Evolutionary conservation across 1,140 invertebrate genomes (phyloP).

Genomic region (Dufourea novaeangliae): DNA sequence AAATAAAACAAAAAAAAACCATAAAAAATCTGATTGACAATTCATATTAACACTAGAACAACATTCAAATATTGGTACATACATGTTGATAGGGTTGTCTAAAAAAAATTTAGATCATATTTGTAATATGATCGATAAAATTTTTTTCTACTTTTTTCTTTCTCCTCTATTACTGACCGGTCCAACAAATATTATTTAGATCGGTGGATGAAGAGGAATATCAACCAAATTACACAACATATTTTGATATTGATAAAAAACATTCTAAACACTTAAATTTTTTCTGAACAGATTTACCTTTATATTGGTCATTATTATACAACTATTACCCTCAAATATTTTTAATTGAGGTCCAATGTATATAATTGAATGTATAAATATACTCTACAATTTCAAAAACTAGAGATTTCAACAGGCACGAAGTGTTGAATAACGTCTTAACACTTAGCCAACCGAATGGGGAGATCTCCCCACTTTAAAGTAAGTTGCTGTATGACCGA

Average conservation of each 20-base stretch:
- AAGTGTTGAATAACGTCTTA: no score
- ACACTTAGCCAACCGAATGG: no score
- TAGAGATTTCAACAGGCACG: no score
- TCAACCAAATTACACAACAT: slow-evolving; percentile 4
- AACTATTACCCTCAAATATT: background rate
- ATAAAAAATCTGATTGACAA: no score
- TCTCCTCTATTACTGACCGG: slow-evolving; percentile 75
- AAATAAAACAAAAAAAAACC: background rate
- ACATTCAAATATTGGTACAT: no score
- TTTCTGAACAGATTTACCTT: background rate
- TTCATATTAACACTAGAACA: no score
- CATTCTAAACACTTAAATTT: background rate
- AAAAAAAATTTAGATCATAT: slow-evolving; percentile 62
- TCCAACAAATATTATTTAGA: slow-evolving; percentile 59
- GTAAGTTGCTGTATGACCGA: no score
- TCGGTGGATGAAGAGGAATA: slow-evolving; percentile 76
- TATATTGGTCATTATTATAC: background rate
- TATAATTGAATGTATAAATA: background rate
- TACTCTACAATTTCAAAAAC: no score
- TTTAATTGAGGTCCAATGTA: background rate
- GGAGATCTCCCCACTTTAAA: no score
- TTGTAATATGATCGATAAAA: slow-evolving; percentile 56
- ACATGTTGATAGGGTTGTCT: slow-evolving; percentile 56
- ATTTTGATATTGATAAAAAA: background rate
- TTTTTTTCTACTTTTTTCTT: slow-evolving; percentile 64